These are phyloP conservation scores for Psittacula echo DNA, from an alignment of 2,797 vertebrate genomes.

Conservation along the genomic window DNA sequence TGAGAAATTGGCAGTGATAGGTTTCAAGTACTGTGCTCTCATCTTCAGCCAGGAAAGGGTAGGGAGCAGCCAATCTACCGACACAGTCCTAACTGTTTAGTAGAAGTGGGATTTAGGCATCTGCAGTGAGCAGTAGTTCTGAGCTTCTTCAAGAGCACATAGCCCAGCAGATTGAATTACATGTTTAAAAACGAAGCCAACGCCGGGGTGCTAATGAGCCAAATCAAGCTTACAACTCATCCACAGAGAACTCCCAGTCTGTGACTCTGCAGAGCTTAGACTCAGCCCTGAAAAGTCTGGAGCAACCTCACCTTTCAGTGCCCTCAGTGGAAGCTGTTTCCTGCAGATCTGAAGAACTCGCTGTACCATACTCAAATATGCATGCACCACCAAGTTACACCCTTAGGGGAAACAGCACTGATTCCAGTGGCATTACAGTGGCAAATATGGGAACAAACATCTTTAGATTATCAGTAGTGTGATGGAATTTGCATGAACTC, in stretches of 20 bases:
- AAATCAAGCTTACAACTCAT: rapidly evolving
- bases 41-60: background rate
- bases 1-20: background rate
- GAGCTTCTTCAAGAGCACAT: background rate
- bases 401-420: background rate
- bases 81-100: background rate
- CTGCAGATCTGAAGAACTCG: background rate
- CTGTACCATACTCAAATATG: rapidly evolving
- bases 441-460: background rate
- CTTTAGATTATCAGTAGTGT: background rate
- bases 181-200: background rate
- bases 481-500: background rate
- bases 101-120: background rate
- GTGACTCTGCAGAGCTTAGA: background rate
- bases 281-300: background rate
- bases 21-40: background rate
- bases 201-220: background rate
- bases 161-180: background rate
- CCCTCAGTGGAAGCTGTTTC: rapidly evolving
- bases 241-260: background rate
- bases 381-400: rapidly evolving
- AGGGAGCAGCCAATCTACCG: background rate
- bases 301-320: background rate
- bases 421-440: background rate
- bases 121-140: background rate